Base-by-base conservation (phyloP, 2,888 invertebrate genomes). In the Notodonta ziczac region DNA sequence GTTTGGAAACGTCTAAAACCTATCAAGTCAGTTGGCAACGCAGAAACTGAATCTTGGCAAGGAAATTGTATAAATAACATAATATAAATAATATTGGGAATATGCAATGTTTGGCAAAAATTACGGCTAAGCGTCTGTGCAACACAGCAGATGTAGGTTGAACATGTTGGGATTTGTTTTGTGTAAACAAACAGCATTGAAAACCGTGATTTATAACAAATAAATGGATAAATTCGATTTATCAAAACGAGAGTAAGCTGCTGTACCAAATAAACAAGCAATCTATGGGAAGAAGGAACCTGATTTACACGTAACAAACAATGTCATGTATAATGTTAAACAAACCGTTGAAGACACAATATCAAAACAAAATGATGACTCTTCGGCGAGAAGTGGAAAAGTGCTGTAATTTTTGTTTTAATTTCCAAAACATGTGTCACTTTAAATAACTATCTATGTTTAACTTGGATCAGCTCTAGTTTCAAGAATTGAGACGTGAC, bases 81-180 rank as follows among this genome's bases (percentile, higher is more conserved):
- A 72, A 69, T 67, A 60, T 73, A 69, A 63, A 69, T 72, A 69
- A 62, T 67, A 74, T 72, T 61, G 58, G 70, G 60, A 62, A 77
- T 70, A 66, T 62, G 66, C 70, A 74, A 62, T 60, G 63, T 78
- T 85, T 82, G 85, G 82, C 84, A 83, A 81, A 81, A 83, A 81
- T 77, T 82, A 76, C 74, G 42, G 70, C 75, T 72, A 80, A 78
- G 77, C 73, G 67, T 59, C 7, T 56, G 56, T 70, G 58, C 56
- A 54, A 64, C 39, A 53, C 61, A 48, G 57, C 58, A 67, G 57
- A 63, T 63, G 54, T 56, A 52, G 58, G 62, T 67, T 65, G 63
- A 58, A 52, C 12, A 35, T 51, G 42, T 59, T 48, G 44, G 16
- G 50, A 60, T 65, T 57, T 62, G 60, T 61, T 69, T 53, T 65